Evolutionary conservation across 2,113 vertebrate species (phyloP).

Genomic region (Acrocephalus kingi): DNA sequence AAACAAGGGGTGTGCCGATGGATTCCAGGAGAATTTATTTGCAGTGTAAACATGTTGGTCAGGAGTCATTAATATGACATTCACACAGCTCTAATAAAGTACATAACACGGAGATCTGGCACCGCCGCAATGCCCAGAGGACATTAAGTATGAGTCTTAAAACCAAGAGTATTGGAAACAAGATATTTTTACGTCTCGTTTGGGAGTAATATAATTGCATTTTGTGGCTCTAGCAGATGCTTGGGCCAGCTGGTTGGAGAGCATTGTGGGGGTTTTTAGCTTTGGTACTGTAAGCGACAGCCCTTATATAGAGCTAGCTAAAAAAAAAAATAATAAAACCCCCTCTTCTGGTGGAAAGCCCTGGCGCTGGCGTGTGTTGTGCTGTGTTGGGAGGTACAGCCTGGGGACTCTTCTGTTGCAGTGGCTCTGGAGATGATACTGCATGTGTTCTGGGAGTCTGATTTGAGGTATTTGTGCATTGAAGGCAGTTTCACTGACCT

Average conservation of each 20-base stretch:
- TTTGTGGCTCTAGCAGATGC: conserved; percentile 89
- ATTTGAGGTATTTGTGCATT: not conserved
- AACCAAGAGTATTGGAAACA: conserved; percentile 86
- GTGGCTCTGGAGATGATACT: conserved; percentile 7
- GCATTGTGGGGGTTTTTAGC: conserved; percentile 67
- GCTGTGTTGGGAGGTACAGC: not conserved
- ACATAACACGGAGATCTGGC: conserved; percentile 73
- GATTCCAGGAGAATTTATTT: conserved; percentile 71
- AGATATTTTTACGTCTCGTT: conserved; percentile 91
- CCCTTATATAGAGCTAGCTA: conserved; percentile 43
- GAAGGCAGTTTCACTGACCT: not conserved
- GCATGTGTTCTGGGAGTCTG: not conserved
- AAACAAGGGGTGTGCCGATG: conserved; percentile 6
- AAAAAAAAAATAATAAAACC: not conserved
- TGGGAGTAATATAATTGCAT: conserved; percentile 87
- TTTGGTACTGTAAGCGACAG: conserved; percentile 67
- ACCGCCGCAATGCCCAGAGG: conserved; percentile 75
- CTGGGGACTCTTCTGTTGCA: not conserved
- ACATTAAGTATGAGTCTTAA: conserved; percentile 86
- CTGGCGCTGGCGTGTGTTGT: not conserved
- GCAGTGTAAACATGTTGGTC: conserved; percentile 76
- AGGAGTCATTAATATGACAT: conserved; percentile 79
- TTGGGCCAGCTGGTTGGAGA: conserved; percentile 90
- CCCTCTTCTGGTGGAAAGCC: conserved; percentile 15
- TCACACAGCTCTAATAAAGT: conserved; percentile 79